Percentiles rank a stretch among this genome's conserved stretches.
Conservation (phyloP, 2,797 vertebrate species). For the Cottoperca gobio region DNA sequence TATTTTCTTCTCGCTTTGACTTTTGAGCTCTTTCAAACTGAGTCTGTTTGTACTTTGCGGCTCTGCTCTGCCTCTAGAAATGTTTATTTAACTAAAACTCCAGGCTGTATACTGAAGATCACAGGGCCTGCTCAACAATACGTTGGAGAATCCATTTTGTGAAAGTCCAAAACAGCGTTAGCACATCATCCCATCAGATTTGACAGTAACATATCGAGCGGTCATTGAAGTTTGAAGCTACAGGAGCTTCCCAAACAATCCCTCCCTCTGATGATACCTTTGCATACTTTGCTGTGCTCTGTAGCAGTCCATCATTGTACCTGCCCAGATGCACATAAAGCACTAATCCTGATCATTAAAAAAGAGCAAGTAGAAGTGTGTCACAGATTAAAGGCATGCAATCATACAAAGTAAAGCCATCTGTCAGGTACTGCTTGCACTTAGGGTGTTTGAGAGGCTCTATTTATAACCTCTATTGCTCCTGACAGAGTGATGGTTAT, state of each 20-base stretch:
- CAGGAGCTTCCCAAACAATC: conserved; percentile 34
- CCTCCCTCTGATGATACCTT: conserved; percentile 40
- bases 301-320: conserved; percentile 15
- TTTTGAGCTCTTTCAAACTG: neutral
- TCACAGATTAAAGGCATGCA: conserved; percentile 44
- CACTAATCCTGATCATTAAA: conserved; percentile 42
- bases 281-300: conserved; percentile 26
- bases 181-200: conserved; percentile 38
- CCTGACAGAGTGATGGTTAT: conserved; percentile 17
- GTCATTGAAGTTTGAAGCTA: conserved; percentile 27
- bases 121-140: conserved; percentile 11
- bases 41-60: neutral
- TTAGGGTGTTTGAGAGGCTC: conserved; percentile 24
- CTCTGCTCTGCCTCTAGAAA: conserved; percentile 18
- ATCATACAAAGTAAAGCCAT: conserved; percentile 29
- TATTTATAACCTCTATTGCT: conserved; percentile 45
- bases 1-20: neutral
- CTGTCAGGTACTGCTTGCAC: conserved; percentile 22
- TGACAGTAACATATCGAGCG: conserved; percentile 5
- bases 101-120: conserved; percentile 25
- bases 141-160: neutral
- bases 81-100: conserved; percentile 30
- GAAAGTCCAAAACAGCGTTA: conserved; percentile 13
- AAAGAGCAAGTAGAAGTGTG: conserved; percentile 26
- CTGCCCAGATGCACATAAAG: conserved; percentile 21